These are phyloP conservation scores for Nannobrachium achirus DNA, from an alignment of 2,113 vertebrate species.

Conservation along the genomic window DNA sequence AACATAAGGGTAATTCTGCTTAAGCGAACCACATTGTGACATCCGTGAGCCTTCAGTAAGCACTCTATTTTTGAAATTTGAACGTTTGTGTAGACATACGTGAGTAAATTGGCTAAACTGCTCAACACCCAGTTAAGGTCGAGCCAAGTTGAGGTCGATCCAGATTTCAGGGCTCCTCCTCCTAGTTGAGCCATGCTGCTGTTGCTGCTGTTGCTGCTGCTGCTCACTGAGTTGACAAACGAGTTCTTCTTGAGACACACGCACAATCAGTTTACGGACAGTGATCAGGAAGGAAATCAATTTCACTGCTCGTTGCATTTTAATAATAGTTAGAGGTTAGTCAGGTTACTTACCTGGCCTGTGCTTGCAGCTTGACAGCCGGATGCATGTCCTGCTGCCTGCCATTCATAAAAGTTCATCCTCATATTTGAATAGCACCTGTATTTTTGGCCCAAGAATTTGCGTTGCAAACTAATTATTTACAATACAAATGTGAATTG, in stretches of 20 bases:
- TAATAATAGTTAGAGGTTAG: too few relatives aligned
- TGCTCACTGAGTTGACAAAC: conserved; percentile 50
- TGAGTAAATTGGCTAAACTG: too few relatives aligned
- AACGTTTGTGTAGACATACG: too few relatives aligned
- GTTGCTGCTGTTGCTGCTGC: too few relatives aligned
- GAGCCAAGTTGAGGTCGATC: too few relatives aligned
- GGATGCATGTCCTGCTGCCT: not conserved
- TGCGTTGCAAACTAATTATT: conserved; percentile 26
- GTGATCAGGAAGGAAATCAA: conserved; percentile 40
- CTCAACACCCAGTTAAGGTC: too few relatives aligned
- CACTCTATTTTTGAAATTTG: too few relatives aligned
- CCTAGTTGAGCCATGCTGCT: too few relatives aligned
- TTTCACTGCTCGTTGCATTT: conserved; percentile 15
- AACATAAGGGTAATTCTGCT: too few relatives aligned
- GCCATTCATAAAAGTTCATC: not conserved
- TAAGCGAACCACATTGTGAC: too few relatives aligned
- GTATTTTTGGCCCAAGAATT: conserved; percentile 38
- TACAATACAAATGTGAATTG: not conserved
- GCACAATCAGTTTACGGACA: conserved; percentile 11
- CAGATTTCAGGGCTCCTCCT: too few relatives aligned
- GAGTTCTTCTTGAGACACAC: conserved; percentile 41
- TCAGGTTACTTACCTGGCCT: not conserved
- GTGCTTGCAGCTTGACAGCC: conserved; percentile 16
- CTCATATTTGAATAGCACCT: conserved; percentile 56
- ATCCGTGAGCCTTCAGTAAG: too few relatives aligned